These are phyloP conservation scores for Platycnemis pennipes DNA, from an alignment of 2,888 invertebrate genomes.

Conservation along the genomic window DNA sequence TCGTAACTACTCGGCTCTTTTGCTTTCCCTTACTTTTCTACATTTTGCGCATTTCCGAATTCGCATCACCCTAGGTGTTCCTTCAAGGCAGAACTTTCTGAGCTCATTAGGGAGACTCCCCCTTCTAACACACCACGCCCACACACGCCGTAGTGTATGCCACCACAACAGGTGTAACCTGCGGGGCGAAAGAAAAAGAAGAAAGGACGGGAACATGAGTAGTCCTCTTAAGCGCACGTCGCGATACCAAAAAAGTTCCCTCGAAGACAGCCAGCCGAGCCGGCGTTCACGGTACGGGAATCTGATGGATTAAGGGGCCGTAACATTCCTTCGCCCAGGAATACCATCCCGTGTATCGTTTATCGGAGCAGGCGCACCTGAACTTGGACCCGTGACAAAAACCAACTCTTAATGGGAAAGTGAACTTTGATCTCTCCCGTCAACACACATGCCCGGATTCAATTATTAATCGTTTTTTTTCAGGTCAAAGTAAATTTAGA, in stretches of 20 bases:
- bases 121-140: not conserved
- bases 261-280: not conserved
- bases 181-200: not conserved
- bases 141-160: not conserved
- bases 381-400: too few relatives aligned
- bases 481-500: too few relatives aligned
- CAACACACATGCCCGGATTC: too few relatives aligned
- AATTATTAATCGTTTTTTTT: too few relatives aligned
- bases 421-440: too few relatives aligned
- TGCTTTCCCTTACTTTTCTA: not conserved
- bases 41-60: not conserved
- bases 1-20: too few relatives aligned
- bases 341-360: too few relatives aligned
- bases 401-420: too few relatives aligned
- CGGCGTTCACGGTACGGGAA: not conserved
- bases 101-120: not conserved
- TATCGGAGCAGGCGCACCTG: too few relatives aligned
- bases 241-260: not conserved
- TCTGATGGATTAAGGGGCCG: not conserved
- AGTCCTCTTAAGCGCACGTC: not conserved
- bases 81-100: not conserved
- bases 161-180: slow-evolving; percentile 19
- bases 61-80: not conserved
- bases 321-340: too few relatives aligned
- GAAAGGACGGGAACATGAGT: not conserved